Evolutionary conservation across 64 coral and sea anemone species (phyloP), one percentile per base, ranked within the genome.

Genomic region (Porites lutea): DNA sequence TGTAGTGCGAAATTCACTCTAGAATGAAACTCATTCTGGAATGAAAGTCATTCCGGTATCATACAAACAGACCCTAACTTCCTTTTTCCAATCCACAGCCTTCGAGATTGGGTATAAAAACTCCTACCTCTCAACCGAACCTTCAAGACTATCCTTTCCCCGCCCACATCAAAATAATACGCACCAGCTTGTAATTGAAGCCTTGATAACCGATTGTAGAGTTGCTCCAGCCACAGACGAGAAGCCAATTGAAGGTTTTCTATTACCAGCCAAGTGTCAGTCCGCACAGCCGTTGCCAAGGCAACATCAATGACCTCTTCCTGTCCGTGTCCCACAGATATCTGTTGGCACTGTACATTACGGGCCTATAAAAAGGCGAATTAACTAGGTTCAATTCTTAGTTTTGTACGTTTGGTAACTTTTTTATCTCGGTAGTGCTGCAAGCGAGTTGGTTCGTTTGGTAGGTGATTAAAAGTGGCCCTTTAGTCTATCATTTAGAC

Each of bases 171-270:
- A 49, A 21, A 12, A 27, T 9, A 18, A 54, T 1, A 91, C 93
- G 1, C 82, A 97, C 95, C 95, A 13, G 95, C 96, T 93, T 95
- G 96, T 74, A 92, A 79, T 43, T 92, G 96, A 82, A 98, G 93
- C 60, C 96, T 95, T 62, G 88, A 87, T 22, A 98, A 88, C 51
- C 96, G 93, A 89, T 92, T 92, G 51, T 98, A 98, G 13, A 98
- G 88, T 16, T 98, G 96, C 48, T 90, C 75, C 45, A 98, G 52
- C 96, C 93, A 98, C 19, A 79, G 58, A 0, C 66, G 55, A 18
- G 93, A 75, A 61, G 93, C 93, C 72, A 95, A 64, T 46, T 98
- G 96, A 52, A 98, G 94, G 48, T 95, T 98, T 61, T 98, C 93
- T 9, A 98, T 93, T 50, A 98, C 71, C 15, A 98, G 70, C 96